A percentile compares a stretch with the other conserved stretches of the same genome.
Conservation (phyloP, 1,140 invertebrate species). For the Temnothorax curvispinosus region DNA sequence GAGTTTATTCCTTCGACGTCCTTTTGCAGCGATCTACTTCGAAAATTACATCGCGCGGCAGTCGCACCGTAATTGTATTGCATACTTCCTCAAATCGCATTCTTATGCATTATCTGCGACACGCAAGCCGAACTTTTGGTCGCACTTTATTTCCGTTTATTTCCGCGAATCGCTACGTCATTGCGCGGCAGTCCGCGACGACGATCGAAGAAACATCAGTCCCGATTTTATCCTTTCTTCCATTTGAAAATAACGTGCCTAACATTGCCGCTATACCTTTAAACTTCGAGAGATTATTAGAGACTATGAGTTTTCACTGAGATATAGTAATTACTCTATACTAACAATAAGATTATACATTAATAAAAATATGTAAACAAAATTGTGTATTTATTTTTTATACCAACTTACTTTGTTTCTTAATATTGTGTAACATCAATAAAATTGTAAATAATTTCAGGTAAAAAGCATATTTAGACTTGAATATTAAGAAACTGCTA, state of each 20-base stretch:
- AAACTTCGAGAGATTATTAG: neutral
- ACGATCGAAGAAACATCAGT: neutral
- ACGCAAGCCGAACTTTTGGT: slow-evolving; percentile 42
- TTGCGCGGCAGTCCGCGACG: neutral
- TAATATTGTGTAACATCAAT: neutral
- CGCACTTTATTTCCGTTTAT: slow-evolving; percentile 30
- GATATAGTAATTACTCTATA: neutral
- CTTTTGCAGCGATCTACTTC: slow-evolving; percentile 26
- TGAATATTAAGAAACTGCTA: neutral
- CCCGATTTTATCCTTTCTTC: neutral
- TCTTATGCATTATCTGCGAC: slow-evolving; percentile 52
- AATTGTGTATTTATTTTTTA: neutral
- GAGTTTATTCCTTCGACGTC: slow-evolving; percentile 40
- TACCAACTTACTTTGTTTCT: neutral
- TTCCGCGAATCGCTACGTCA: slow-evolving; percentile 38
- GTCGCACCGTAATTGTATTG: slow-evolving; percentile 32
- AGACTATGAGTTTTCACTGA: neutral
- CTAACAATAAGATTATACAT: neutral
- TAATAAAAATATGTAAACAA: neutral
- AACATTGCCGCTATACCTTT: too few relatives aligned
- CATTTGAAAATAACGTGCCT: neutral
- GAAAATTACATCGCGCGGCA: slow-evolving; percentile 40
- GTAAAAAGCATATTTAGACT: neutral
- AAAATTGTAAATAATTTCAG: neutral
- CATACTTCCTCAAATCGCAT: slow-evolving; percentile 33